Evolutionary conservation across 2,888 invertebrate species (phyloP).

Genomic region (Cistogaster globosa): DNA sequence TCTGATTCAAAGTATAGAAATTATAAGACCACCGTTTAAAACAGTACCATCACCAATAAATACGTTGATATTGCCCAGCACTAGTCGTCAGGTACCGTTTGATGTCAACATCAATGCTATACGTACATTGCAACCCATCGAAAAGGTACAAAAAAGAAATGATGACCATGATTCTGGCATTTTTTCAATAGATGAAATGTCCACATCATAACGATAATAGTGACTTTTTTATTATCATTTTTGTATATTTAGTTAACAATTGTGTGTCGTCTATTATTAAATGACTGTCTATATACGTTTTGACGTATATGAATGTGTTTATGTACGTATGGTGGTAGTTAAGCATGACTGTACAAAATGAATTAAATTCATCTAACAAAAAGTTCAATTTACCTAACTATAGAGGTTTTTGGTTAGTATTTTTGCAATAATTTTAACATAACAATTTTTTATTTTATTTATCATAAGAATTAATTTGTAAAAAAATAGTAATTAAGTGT

Average conservation of each 20-base stretch:
- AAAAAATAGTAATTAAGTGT: not conserved
- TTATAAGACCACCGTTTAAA: conserved; percentile 16
- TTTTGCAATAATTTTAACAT: conserved; percentile 16
- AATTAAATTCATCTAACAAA: conserved; percentile 52
- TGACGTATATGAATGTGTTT: too few species aligned
- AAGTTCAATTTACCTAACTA: conserved; percentile 24
- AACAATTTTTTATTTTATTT: conserved; percentile 2
- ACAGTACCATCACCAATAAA: not conserved
- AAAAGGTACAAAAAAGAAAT: conserved; percentile 66
- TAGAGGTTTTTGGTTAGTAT: conserved; percentile 33
- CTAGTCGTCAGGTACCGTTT: conserved; percentile 29
- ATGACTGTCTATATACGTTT: conserved; percentile 18
- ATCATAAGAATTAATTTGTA: conserved; percentile 27
- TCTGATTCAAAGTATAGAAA: conserved; percentile 36
- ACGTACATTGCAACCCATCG: conserved; percentile 71
- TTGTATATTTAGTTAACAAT: conserved; percentile 41
- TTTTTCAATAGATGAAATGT: conserved; percentile 70
- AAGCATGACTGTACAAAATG: conserved; percentile 50
- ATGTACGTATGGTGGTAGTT: conserved; percentile 31
- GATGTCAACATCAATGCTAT: conserved; percentile 70
- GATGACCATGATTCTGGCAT: conserved; percentile 74
- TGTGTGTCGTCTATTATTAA: not conserved
- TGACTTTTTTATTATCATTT: conserved; percentile 27
- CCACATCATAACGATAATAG: conserved; percentile 52
- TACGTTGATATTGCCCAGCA: conserved; percentile 15